phyloP scores from a whole-genome alignment of 2,888 invertebrate species.

The Athalia cordata region DNA sequence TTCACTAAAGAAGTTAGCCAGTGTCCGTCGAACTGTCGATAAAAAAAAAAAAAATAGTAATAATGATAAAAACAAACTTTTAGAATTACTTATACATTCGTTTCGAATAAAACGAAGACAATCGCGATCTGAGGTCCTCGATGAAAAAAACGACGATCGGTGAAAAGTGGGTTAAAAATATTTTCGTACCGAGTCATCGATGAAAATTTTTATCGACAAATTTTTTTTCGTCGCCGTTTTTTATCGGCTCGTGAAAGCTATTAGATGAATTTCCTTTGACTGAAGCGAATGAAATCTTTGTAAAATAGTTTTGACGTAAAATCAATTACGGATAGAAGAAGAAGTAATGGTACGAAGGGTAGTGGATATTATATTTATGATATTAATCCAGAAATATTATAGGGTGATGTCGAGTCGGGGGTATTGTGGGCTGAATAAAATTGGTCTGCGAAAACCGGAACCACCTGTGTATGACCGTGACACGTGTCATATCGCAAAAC shows the following conservation, averaged over 20 bases:
- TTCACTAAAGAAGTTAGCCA: constrained; percentile 34
- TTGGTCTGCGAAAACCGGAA: constrained; percentile 1
- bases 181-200: neutral
- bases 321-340: too few relatives aligned
- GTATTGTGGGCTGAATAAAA: neutral
- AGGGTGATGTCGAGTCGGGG: neutral
- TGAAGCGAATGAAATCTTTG: too few relatives aligned
- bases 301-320: too few relatives aligned
- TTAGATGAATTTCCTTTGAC: too few relatives aligned
- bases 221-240: too few relatives aligned
- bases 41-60: neutral
- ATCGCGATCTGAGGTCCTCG: neutral
- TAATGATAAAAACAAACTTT: neutral
- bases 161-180: neutral
- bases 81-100: too few relatives aligned
- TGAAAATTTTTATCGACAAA: too few relatives aligned
- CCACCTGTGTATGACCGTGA: constrained; percentile 28
- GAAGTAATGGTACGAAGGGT: too few relatives aligned
- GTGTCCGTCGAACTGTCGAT: constrained; percentile 40
- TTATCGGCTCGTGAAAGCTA: too few relatives aligned
- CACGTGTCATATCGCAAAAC: constrained; percentile 34
- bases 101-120: neutral
- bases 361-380: neutral
- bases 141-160: neutral
- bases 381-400: neutral